These are phyloP conservation scores for Amphipoea lucens DNA, from an alignment of 2,888 invertebrate genomes.

Conservation along the genomic window DNA sequence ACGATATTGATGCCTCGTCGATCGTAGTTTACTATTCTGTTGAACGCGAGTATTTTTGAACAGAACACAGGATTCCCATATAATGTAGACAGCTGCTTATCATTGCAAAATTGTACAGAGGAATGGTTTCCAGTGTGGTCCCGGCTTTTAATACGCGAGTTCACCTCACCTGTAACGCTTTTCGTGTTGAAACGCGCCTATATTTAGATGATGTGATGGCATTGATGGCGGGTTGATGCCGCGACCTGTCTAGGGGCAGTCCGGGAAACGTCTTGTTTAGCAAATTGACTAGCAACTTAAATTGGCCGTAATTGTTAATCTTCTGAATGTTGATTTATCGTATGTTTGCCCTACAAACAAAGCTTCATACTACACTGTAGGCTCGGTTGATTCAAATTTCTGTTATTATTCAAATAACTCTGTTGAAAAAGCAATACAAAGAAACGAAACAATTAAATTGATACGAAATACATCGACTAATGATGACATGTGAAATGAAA, in stretches of 20 bases:
- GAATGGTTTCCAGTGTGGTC: conserved; percentile 32
- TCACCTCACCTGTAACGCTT: background rate
- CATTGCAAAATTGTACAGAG: conserved; percentile 54
- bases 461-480: conserved; percentile 32
- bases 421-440: conserved; percentile 7
- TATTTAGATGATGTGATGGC: background rate
- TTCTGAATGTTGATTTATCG: background rate
- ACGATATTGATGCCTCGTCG: conserved; percentile 56
- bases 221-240: no score
- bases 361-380: background rate
- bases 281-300: background rate
- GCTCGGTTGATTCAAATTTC: background rate
- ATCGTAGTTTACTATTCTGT: conserved; percentile 62
- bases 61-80: conserved; percentile 57
- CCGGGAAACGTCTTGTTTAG: no score
- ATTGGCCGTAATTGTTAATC: background rate
- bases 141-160: conserved; percentile 10
- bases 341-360: background rate
- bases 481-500: conserved; percentile 28
- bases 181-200: background rate
- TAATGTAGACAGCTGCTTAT: conserved; percentile 50
- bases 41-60: conserved; percentile 60
- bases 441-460: conserved; percentile 5
- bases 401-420: background rate
- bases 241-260: background rate